Evolutionary conservation across 2,113 vertebrate species (phyloP).

Genomic region (Myotis davidii): DNA sequence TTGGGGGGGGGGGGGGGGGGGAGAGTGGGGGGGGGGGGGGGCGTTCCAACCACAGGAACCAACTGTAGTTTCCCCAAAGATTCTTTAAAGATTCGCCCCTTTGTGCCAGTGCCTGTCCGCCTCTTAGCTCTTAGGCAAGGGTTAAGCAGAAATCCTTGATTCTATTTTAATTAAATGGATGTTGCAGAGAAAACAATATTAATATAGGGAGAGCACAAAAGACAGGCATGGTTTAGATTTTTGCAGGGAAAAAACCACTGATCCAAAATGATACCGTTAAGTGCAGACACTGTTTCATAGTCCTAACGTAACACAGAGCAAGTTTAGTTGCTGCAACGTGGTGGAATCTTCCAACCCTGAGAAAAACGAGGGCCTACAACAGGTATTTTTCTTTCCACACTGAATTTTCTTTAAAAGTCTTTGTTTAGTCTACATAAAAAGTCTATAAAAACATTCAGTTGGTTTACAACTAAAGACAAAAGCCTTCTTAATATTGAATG

Average conservation of each 20-base stretch:
- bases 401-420: conserved; percentile 15
- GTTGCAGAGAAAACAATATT: neutral
- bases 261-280: neutral
- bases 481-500: neutral
- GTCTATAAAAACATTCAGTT: neutral
- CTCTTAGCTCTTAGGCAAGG: neutral
- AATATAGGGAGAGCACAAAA: neutral
- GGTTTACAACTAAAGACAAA: neutral
- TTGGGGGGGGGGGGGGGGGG: too few relatives aligned
- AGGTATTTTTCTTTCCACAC: neutral
- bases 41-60: neutral
- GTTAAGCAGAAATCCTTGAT: neutral
- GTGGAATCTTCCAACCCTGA: neutral
- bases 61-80: neutral
- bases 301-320: neutral
- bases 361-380: neutral
- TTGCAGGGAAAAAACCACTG: neutral
- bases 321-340: neutral
- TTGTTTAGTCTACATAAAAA: conserved; percentile 28
- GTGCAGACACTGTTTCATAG: neutral
- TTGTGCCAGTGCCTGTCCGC: too few relatives aligned
- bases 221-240: neutral
- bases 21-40: too few relatives aligned
- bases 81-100: neutral
- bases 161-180: neutral